Base-by-base conservation (phyloP, 1,140 invertebrate species). In the Bombus waltoni region DNA sequence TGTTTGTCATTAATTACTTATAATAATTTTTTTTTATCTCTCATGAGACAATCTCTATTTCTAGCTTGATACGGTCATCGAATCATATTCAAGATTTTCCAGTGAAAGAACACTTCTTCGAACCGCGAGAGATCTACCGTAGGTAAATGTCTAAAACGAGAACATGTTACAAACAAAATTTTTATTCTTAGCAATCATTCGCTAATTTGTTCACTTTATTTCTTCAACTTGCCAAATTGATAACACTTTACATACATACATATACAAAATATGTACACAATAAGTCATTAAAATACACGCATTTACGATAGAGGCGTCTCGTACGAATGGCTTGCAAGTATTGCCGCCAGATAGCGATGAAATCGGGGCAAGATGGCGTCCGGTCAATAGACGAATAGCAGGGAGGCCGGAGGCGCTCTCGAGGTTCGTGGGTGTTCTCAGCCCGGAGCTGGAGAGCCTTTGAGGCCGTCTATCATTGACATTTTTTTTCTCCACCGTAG, bases 361-460 rank as follows among this genome's bases (percentile, higher is more conserved):
- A 28, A 38, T 70, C 59, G 53, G 53, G 40, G 38, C 77, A 90
- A 90, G 74, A 92, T 91, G 91, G 90, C 93, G 92, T 93, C 88
- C 92, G 91, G 92, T 94, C 93, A 93, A 94, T 94, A 94, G 92
- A 74, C 84, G 85, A 76, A 81, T 75, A 86, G 88, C 85, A 86
- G 87, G 32, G 77, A 81, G 79, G 77, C 70, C 81, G 83, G 76
- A 88, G 87, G 85, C 77, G 81, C 85, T 87, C 83, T 85, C 88
- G 79, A 78, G 84, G 57, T 79, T 74, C 83, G 66, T 83, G 82
- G 77, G 86, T 82, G 83, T 81, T 81, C 79, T 83, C 75, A 62
- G 81, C 57, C 57, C 77, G 82, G 68, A 87, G 77, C 81, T 65
- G 87, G 68, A 81, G 82, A 85, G 83, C 62, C 76, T 87, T 79